A percentile compares a stretch with the other conserved stretches of the same genome.
Evolutionary conservation across 2,888 invertebrate species (phyloP).

Genomic region (Thelaira solivaga): DNA sequence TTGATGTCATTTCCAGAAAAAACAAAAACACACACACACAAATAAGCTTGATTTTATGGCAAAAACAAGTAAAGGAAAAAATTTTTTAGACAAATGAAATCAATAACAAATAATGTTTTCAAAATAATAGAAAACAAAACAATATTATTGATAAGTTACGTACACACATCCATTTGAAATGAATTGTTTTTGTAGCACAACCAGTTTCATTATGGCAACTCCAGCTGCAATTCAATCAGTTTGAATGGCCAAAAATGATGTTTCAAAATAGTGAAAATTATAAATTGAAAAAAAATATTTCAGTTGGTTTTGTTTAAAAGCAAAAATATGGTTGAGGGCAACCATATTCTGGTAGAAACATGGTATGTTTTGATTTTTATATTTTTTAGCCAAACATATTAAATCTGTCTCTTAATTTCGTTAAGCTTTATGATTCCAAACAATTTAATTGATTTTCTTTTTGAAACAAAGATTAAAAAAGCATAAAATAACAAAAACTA

Average conservation of each 20-base stretch:
- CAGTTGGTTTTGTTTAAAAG: background rate
- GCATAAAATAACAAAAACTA: too few relatives aligned
- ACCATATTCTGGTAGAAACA: too few relatives aligned
- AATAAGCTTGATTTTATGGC: slow-evolving; percentile 12
- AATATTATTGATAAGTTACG: slow-evolving; percentile 19
- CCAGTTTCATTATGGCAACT: slow-evolving; percentile 6
- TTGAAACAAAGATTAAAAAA: too few relatives aligned
- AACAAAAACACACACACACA: background rate
- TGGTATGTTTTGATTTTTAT: too few relatives aligned
- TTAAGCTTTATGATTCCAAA: too few relatives aligned
- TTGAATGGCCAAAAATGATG: background rate
- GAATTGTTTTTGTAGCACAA: background rate
- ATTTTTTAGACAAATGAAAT: background rate
- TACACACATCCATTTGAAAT: too few relatives aligned
- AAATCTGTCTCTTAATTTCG: too few relatives aligned
- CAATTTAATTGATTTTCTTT: too few relatives aligned
- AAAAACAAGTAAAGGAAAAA: slow-evolving; percentile 7
- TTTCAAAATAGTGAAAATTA: slow-evolving; percentile 38
- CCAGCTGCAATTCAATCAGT: background rate
- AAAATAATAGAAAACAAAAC: background rate
- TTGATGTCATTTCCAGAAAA: slow-evolving; percentile 28
- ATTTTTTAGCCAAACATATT: too few relatives aligned
- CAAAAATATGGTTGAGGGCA: too few relatives aligned
- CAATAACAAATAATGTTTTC: background rate
- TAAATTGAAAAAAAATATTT: background rate